Conservation (phyloP, 2,113 vertebrate species). For the Noctilio leporinus region DNA sequence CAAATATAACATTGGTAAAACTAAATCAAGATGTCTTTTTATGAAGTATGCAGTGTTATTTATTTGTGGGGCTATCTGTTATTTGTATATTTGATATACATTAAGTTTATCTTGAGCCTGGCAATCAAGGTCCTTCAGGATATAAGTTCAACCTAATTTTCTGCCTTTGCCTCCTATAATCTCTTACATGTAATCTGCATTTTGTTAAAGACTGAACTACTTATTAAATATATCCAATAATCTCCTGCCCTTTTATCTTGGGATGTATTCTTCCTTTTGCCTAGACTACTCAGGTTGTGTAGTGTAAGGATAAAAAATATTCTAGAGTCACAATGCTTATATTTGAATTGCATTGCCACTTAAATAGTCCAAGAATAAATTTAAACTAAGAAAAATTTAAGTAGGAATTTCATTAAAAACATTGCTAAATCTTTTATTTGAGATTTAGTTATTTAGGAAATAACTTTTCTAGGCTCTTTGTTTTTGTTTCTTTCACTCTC, state of each 20-base stretch:
- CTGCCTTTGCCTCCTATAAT: conserved; percentile 2
- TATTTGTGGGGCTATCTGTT: conserved; percentile 7
- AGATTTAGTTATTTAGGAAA: conserved; percentile 15
- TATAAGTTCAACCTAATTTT: conserved; percentile 4
- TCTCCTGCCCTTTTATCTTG: background rate
- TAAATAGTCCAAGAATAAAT: conserved; percentile 8
- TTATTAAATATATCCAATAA: conserved; percentile 20
- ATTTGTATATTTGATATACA: conserved; percentile 24
- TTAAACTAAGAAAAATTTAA: background rate
- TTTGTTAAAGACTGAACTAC: conserved; percentile 16
- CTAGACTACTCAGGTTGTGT: background rate
- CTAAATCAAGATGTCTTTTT: background rate
- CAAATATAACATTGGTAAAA: conserved; percentile 20
- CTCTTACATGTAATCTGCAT: background rate
- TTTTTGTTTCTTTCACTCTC: background rate
- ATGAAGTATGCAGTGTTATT: conserved; percentile 22
- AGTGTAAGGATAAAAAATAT: background rate
- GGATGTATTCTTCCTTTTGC: conserved; percentile 18
- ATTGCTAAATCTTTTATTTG: conserved; percentile 24
- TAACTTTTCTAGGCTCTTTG: background rate
- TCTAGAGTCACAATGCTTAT: background rate
- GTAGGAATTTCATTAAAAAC: conserved; percentile 20
- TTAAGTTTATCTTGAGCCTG: background rate
- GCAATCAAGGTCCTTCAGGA: background rate
- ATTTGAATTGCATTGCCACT: background rate